Evolutionary conservation across 1,140 invertebrate species (phyloP), one percentile per base, ranked within the genome.

Genomic region (Amphibalanus amphitrite): DNA sequence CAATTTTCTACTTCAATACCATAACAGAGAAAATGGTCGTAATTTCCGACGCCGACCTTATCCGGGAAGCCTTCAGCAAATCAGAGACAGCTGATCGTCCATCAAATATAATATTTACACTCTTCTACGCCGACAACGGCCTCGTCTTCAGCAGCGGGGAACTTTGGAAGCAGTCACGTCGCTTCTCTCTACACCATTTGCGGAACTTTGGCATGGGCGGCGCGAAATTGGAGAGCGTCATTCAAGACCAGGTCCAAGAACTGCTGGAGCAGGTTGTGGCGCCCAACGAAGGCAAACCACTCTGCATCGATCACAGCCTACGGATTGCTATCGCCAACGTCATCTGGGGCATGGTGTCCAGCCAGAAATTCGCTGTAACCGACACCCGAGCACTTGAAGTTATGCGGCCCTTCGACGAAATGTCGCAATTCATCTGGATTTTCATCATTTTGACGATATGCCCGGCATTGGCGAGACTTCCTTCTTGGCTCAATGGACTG

Each of bases 121-220:
- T 59, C 47, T 59, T 59, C 47, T 59, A 15, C 13, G 47, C 47
- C 47, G 47, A 59, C 25, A 59, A 59, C 13, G 47, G 47, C 25
- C 47, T 59, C 40, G 74, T 72, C 29, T 72, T 73, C 70, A 67
- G 72, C 3, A 73, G 76, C 47, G 77, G 78, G 4, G 30, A 71
- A 0, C 73, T 75, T 25, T 82, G 81, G 79, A 73, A 74, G 47
- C 77, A 80, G 72, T 77, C 81, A 13, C 75, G 81, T 15, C 75
- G 77, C 69, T 80, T 81, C 72, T 73, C 78, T n/a, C n/a, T n/a
- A n/a, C n/a, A n/a, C n/a, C n/a, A n/a, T n/a, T n/a, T n/a, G n/a
- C n/a, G n/a, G n/a, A n/a, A n/a, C n/a, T n/a, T n/a, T n/a, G n/a
- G n/a, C n/a, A n/a, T n/a, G n/a, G n/a, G n/a, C n/a, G n/a, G 25